Evolutionary conservation across 2,113 vertebrate genomes (phyloP).

Genomic region (Tragelaphus scriptus): DNA sequence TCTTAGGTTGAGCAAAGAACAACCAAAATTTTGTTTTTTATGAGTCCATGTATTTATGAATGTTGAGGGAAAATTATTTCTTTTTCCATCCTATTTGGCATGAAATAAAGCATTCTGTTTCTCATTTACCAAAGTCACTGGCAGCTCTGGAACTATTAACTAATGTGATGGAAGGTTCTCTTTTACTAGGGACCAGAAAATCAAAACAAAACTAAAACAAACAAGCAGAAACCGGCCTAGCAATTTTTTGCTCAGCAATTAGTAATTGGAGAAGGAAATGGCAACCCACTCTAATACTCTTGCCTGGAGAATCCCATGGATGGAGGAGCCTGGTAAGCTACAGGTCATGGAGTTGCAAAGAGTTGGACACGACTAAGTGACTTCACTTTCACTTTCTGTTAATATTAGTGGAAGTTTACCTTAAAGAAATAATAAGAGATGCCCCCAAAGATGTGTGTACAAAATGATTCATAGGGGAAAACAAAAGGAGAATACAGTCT

Average conservation of each 20-base stretch:
- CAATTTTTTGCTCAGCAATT: constrained; percentile 3
- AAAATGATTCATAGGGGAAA: background rate
- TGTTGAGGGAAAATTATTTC: background rate
- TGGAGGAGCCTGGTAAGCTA: background rate
- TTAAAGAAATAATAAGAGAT: background rate
- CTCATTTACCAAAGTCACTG: background rate
- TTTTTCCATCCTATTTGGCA: background rate
- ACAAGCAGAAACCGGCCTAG: background rate
- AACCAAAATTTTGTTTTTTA: background rate
- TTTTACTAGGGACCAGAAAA: background rate
- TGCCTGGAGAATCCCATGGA: too few relatives aligned
- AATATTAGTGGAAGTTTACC: background rate
- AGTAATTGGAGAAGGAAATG: background rate
- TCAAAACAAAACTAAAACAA: background rate
- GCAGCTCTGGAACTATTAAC: background rate
- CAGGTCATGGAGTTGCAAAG: background rate
- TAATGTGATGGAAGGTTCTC: background rate
- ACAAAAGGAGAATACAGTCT: background rate
- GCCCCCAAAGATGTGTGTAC: background rate
- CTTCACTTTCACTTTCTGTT: too few relatives aligned
- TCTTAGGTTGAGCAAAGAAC: background rate
- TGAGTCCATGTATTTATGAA: background rate
- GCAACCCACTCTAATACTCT: too few relatives aligned
- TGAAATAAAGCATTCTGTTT: background rate
- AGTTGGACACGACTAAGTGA: background rate